phyloP scores from a whole-genome alignment of 1,140 invertebrate genomes.

The Drosophila albomicans region DNA sequence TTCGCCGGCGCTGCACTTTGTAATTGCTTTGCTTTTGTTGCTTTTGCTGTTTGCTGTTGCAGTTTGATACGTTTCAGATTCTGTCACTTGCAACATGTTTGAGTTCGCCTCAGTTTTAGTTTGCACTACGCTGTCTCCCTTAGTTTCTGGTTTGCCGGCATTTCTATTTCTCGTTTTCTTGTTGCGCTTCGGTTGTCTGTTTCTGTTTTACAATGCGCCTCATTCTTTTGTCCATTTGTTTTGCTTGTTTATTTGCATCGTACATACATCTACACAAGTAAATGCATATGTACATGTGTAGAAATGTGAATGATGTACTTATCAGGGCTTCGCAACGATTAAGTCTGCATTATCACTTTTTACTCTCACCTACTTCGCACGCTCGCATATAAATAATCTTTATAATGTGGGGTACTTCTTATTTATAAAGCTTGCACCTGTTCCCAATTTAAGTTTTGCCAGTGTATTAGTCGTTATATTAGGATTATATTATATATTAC shows the following conservation, averaged over 20 bases:
- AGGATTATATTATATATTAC: no score
- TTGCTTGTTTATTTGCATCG: constrained; percentile 58
- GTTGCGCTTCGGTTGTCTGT: constrained; percentile 1
- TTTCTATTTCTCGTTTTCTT: constrained; percentile 12
- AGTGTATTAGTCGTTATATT: no score
- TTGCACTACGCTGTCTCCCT: constrained; percentile 33
- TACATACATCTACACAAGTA: constrained; percentile 29
- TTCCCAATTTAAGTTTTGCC: no score
- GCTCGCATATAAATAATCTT: not conserved
- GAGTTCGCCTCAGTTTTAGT: constrained; percentile 45
- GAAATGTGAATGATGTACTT: constrained; percentile 7
- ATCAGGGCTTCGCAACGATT: constrained; percentile 11
- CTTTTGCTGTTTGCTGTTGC: constrained; percentile 45
- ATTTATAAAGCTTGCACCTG: not conserved
- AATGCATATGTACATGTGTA: not conserved
- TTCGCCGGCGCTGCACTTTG: constrained; percentile 61
- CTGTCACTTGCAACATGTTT: constrained; percentile 41
- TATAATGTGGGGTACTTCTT: not conserved
- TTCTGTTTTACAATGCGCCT: constrained; percentile 19
- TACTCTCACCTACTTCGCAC: not conserved
- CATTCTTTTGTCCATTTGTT: constrained; percentile 56
- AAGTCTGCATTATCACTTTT: constrained; percentile 5
- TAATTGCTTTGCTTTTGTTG: constrained; percentile 53
- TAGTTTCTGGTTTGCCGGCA: constrained; percentile 29
- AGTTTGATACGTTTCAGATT: constrained; percentile 39